Conservation (phyloP, 2,888 invertebrate species). For the Anoncus sp. region DNA sequence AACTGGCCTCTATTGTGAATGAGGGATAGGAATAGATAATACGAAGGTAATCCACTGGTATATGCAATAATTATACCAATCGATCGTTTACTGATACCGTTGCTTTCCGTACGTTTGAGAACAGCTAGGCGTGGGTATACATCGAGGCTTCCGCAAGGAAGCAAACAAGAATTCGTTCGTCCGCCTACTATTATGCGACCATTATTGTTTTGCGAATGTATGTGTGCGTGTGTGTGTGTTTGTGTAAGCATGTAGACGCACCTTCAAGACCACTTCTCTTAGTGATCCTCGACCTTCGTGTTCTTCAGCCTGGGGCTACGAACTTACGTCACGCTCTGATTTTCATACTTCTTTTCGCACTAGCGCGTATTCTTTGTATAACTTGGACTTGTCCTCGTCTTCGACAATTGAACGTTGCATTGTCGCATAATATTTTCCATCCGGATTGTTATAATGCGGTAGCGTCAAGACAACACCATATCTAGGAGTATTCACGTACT, state of each 20-base stretch:
- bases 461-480: not conserved
- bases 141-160: conserved; percentile 21
- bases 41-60: not conserved
- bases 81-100: not conserved
- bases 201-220: conserved; percentile 1
- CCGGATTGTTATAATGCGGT: not conserved
- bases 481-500: conserved; percentile 1
- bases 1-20: not conserved
- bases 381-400: conserved; percentile 19
- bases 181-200: conserved; percentile 9
- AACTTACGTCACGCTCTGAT: conserved; percentile 64
- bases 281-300: conserved; percentile 45
- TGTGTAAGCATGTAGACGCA: too few relatives aligned
- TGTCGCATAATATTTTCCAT: not conserved
- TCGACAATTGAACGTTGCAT: conserved; percentile 9
- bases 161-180: conserved; percentile 24
- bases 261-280: conserved; percentile 15
- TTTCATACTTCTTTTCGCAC: conserved; percentile 40
- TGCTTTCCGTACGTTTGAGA: not conserved
- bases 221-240: conserved; percentile 6
- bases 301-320: conserved; percentile 38
- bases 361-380: not conserved
- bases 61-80: not conserved
- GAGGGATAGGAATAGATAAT: not conserved
- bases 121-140: conserved; percentile 3